These are phyloP conservation scores for Psittacula cyanocephala DNA, from an alignment of 2,113 vertebrate genomes.

Conservation along the genomic window DNA sequence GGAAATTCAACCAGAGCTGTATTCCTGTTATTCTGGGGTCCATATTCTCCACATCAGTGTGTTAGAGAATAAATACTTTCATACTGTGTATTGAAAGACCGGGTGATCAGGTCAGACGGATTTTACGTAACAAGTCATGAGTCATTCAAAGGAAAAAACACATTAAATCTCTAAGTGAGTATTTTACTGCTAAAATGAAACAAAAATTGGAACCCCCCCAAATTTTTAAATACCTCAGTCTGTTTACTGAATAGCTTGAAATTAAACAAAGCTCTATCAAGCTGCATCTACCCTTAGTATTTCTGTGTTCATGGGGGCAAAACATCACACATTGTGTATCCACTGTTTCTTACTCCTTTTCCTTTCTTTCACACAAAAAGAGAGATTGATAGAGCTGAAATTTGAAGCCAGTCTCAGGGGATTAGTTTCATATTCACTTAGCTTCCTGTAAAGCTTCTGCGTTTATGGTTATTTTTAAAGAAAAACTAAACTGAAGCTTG, in stretches of 20 bases:
- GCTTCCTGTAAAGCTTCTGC: slow-evolving; percentile 53
- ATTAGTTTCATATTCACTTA: slow-evolving; percentile 66
- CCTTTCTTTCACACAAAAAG: slow-evolving; percentile 42
- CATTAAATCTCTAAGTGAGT: not conserved
- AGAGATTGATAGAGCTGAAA: slow-evolving; percentile 56
- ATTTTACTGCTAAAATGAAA: not conserved
- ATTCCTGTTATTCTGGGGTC: not conserved
- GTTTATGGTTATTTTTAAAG: slow-evolving; percentile 64
- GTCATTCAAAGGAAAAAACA: not conserved
- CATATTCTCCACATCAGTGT: not conserved
- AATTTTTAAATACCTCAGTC: not conserved
- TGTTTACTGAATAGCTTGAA: not conserved
- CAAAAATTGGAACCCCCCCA: not conserved
- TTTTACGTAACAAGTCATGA: not conserved
- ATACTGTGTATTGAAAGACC: no score
- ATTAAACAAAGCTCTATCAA: not conserved
- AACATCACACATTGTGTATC: not conserved
- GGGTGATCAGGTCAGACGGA: not conserved
- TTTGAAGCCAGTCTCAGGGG: slow-evolving; percentile 60
- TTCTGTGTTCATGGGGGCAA: not conserved
- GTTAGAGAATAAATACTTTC: not conserved
- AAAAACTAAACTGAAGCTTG: slow-evolving; percentile 39
- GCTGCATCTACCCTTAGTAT: not conserved
- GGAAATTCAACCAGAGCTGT: not conserved
- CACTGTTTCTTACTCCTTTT: slow-evolving; percentile 40